phyloP scores from a whole-genome alignment of 2,888 invertebrate species.

The Caenorhabditis afra region DNA sequence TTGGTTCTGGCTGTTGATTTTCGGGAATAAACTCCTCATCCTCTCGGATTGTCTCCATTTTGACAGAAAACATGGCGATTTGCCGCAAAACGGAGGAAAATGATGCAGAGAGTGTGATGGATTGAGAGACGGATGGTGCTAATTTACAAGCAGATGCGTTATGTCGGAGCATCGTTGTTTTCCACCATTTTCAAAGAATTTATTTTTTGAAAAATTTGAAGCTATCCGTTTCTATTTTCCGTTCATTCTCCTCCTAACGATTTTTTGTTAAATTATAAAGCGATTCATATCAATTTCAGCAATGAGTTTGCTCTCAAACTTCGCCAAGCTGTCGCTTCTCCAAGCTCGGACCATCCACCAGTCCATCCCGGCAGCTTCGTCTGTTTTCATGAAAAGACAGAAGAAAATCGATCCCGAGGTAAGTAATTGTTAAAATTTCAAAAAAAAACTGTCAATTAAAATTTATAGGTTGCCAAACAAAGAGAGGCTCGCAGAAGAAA shows the following conservation, averaged over 20 bases:
- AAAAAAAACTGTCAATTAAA: not conserved
- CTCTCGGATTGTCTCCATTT: slow-evolving; percentile 32
- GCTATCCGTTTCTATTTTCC: too few relatives aligned
- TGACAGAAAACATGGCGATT: not conserved
- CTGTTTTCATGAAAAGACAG: slow-evolving; percentile 77
- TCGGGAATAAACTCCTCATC: not conserved
- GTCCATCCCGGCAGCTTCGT: slow-evolving; percentile 45
- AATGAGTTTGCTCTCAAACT: slow-evolving; percentile 46
- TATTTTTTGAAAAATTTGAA: too few relatives aligned
- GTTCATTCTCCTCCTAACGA: not conserved
- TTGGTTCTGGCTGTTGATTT: not conserved
- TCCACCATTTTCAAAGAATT: not conserved
- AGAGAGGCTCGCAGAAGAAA: slow-evolving; percentile 89
- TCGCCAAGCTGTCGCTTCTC: slow-evolving; percentile 28
- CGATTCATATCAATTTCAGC: slow-evolving; percentile 15
- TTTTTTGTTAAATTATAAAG: not conserved
- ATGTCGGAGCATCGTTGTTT: slow-evolving; percentile 29
- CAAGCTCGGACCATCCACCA: slow-evolving; percentile 45
- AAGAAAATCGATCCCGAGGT: slow-evolving; percentile 79
- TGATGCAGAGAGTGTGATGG: not conserved
- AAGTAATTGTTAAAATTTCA: not conserved
- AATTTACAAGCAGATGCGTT: not conserved
- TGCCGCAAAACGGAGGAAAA: not conserved
- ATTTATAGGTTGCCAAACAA: slow-evolving; percentile 85
- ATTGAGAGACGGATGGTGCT: not conserved